Conservation (phyloP, 2,797 vertebrate species). For the Leucoraja ocellata region DNA sequence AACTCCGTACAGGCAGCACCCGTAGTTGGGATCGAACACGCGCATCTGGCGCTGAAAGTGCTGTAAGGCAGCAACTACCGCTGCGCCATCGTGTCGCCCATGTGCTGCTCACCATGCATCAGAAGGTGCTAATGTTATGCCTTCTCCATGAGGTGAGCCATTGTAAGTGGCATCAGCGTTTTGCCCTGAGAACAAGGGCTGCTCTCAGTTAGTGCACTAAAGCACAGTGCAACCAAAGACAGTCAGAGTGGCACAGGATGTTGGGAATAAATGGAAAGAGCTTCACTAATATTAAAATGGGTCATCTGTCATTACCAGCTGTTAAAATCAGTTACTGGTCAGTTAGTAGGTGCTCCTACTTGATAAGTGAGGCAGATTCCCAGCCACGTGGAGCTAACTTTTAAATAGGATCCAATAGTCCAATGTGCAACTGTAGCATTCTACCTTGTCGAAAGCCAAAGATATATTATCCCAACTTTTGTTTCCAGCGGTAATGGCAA, state of each 20-base stretch:
- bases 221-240: not conserved
- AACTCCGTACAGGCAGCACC: too few relatives aligned
- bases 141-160: not conserved
- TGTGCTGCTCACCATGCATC: not conserved
- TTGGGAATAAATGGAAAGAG: not conserved
- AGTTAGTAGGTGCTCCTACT: too few relatives aligned
- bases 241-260: not conserved
- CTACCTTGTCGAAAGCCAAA: not conserved
- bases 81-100: too few relatives aligned
- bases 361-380: not conserved
- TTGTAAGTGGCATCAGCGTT: not conserved
- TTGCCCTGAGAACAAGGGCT: not conserved
- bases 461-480: not conserved
- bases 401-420: not conserved
- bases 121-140: too few relatives aligned
- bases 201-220: not conserved
- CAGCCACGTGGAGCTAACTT: not conserved
- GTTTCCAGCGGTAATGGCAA: not conserved
- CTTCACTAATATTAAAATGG: not conserved
- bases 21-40: too few relatives aligned
- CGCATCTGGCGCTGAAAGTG: too few relatives aligned
- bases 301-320: not conserved
- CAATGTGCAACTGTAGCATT: not conserved
- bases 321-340: not conserved
- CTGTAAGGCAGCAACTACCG: too few relatives aligned